Evolutionary conservation across 2,888 invertebrate species (phyloP).

Genomic region (Eudemis profundana): DNA sequence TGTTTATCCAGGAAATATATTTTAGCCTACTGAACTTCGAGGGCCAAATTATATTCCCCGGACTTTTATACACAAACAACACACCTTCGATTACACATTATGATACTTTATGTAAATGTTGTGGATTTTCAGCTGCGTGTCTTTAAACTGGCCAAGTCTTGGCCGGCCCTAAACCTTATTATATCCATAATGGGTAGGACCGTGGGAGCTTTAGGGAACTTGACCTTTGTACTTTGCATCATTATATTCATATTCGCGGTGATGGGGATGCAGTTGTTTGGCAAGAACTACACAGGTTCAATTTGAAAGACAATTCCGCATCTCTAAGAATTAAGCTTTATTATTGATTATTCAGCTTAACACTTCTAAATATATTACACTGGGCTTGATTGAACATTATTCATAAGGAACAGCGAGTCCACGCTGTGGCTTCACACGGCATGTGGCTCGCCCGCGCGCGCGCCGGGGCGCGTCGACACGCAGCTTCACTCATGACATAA

Average conservation of each 20-base stretch:
- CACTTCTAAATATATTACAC: slow-evolving; percentile 81
- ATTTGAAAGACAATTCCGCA: slow-evolving; percentile 81
- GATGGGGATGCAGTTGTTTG: slow-evolving; percentile 98
- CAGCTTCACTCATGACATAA: slow-evolving; percentile 81
- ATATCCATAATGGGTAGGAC: slow-evolving; percentile 98
- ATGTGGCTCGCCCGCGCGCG: slow-evolving; percentile 64
- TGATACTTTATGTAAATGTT: slow-evolving; percentile 65
- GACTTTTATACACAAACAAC: slow-evolving; percentile 15
- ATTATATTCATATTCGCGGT: slow-evolving; percentile 99
- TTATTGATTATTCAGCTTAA: slow-evolving; percentile 81
- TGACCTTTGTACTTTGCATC: slow-evolving; percentile 97
- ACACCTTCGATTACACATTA: slow-evolving; percentile 41
- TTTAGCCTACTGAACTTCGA: not conserved
- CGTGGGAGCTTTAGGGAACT: slow-evolving; percentile 97
- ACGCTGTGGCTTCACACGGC: slow-evolving; percentile 80
- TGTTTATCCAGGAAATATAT: not conserved
- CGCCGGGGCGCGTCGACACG: slow-evolving; percentile 73
- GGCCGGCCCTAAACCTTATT: slow-evolving; percentile 97
- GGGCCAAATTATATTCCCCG: not conserved
- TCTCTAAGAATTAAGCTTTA: slow-evolving; percentile 80
- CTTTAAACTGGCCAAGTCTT: slow-evolving; percentile 98
- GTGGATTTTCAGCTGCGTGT: slow-evolving; percentile 93
- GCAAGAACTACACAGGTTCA: slow-evolving; percentile 93
- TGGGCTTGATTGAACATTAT: slow-evolving; percentile 82
- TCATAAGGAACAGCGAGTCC: slow-evolving; percentile 74